Evolutionary conservation across 2,797 vertebrate genomes (phyloP), one percentile per base, ranked within the genome.

Genomic region (Chrysocyon brachyurus): DNA sequence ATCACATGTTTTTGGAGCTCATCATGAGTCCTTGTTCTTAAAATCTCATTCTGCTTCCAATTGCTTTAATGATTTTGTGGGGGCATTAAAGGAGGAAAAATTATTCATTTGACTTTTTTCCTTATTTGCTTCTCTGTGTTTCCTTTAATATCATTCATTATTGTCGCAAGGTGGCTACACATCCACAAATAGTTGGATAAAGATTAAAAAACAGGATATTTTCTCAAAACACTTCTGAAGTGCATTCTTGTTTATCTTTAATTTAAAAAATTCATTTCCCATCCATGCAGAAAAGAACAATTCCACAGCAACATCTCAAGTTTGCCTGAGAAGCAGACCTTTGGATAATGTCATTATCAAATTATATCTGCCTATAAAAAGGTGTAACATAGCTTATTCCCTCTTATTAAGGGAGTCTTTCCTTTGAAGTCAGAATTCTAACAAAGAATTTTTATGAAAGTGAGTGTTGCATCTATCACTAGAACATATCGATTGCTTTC

Each of bases 211-310:
- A 56, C 9, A 75, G 26, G 3, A 52, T 14, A 70, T 19, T 59
- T 89, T 40, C 9, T 88, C 22, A 49, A 87, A 82, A 40, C 5
- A 49, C 17, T n/a, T 95, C 46, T 79, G 57, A 96, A 97, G 94
- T 86, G 6, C 12, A 81, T 70, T 85, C 12, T 14, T 7, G 17
- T 28, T 82, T 66, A 85, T 64, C 92, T 79, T 94, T 73, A 5
- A 36, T 72, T 52, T n/a, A 52, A 92, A 78, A 91, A 56, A 57
- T n/a, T 56, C 10, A 57, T 57, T 81, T 87, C 28, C 46, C 4
- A 63, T 84, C 8, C 3, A 22, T 87, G 24, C 2, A 36, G 70
- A 64, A 75, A 87, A 31, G 3, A 95, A 56, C 1, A 77, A n/a
- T 19, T 46, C 40, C 31, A 70, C 46, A 77, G 2, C 52, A 17